These are phyloP conservation scores for Pseudobourletiella spinata DNA, from an alignment of 1,140 invertebrate species.

Conservation along the genomic window DNA sequence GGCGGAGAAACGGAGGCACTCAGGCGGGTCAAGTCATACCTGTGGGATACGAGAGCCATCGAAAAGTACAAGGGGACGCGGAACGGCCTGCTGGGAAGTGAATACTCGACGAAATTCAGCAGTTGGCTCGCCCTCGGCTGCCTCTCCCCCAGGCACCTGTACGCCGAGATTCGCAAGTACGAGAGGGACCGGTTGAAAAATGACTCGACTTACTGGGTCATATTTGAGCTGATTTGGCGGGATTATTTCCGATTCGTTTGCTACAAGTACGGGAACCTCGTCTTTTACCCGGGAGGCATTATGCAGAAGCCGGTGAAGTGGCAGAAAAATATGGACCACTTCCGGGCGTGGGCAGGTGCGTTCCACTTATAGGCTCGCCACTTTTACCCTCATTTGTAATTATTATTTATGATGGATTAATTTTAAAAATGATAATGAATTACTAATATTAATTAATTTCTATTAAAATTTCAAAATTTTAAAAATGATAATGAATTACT, in stretches of 20 bases:
- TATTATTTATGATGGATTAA: background rate
- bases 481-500: too few species aligned
- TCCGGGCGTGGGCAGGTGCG: slow-evolving; percentile 42
- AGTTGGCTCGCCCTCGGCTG: slow-evolving; percentile 43
- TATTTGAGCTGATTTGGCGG: slow-evolving; percentile 44
- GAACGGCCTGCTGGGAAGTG: slow-evolving; percentile 42
- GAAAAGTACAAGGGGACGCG: slow-evolving; percentile 43
- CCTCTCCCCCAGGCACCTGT: slow-evolving; percentile 42
- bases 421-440: too few species aligned
- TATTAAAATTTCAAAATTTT: slow-evolving; percentile 26
- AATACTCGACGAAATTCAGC: slow-evolving; percentile 45
- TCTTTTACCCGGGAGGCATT: slow-evolving; percentile 40
- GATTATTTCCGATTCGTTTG: slow-evolving; percentile 44
- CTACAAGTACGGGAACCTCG: slow-evolving; percentile 41
- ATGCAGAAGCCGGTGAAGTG: slow-evolving; percentile 38
- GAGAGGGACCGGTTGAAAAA: slow-evolving; percentile 39
- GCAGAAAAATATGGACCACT: slow-evolving; percentile 39
- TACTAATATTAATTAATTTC: background rate
- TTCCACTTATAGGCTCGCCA: background rate
- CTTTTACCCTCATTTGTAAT: background rate
- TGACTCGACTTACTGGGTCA: slow-evolving; percentile 44
- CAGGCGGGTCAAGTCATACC: slow-evolving; percentile 38
- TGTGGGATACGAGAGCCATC: slow-evolving; percentile 41
- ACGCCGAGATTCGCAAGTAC: slow-evolving; percentile 41
- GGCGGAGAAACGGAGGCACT: background rate